Base-by-base conservation (phyloP, 2,888 invertebrate species). In the Cheilosia vulpina region DNA sequence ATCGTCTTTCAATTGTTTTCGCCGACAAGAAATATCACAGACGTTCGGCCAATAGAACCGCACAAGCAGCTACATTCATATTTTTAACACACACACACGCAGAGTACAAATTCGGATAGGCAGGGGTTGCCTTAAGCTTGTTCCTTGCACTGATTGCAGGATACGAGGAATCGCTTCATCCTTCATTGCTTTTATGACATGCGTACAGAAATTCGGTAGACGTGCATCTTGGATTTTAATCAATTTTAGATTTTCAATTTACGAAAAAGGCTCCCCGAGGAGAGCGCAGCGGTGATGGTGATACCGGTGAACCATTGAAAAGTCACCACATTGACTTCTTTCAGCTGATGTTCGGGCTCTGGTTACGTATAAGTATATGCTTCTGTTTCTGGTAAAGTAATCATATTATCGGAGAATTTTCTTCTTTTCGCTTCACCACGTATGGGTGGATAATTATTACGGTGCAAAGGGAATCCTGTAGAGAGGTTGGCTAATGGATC, bases 241-340 rank as follows among this genome's bases (percentile, higher is more conserved):
- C 83, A 83, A 83, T 83, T 83, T 83, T 79, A 79, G 63, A 83
- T 83, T 83, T 83, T 57, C 83, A 69, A 73, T 83, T 72, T 78
- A 50, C 62, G 21, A 72, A 78, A 78, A 77, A 77, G 62, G 55
- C 57, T 73, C 68, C 63, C 78, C 73, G 63, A 62, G 78, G 73
- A 68, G 52, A 34, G 31, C 15, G 4, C 1, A 19, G 19, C 4
- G 21, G 5, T 31, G 55, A 15, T 73, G 62, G 43, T 13, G 19
- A 15, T 31, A 4, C 19, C 27, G 7, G 1, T 15, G 13, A 27
- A 9, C 45, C 24, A 50, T 9, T 47, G 19, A 47, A 47, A 41
- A 24, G 15, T n/a, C 53, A 21, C 62, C 43, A 19, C n/a, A 45
- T 63, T 34, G 24, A 52, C 65, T 47, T 65, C 21, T 19, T 63